Percentiles rank a stretch among this genome's conserved stretches.
Evolutionary conservation across 1,140 invertebrate genomes (phyloP).

Genomic region (Kradibia gibbosae): DNA sequence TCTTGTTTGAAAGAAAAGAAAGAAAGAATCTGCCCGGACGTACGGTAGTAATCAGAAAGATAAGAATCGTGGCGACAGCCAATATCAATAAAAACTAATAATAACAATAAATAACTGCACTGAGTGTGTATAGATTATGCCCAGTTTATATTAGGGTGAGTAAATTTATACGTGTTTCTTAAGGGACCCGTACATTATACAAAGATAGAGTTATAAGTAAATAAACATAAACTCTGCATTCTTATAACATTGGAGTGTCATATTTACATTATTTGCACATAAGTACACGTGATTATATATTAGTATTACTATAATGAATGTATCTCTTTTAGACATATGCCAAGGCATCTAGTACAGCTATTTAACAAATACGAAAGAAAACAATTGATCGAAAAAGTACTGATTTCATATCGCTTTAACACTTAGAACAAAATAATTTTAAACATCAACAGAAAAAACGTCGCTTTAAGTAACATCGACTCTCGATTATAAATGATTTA

Average conservation of each 20-base stretch:
- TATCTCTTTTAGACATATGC: background rate
- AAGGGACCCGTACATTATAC: background rate
- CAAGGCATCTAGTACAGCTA: background rate
- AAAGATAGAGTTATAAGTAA: background rate
- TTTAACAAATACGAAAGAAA: background rate
- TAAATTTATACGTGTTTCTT: background rate
- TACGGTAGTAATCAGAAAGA: constrained; percentile 34
- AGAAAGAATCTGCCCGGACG: constrained; percentile 36
- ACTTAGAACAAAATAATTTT: too few relatives aligned
- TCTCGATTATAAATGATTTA: too few relatives aligned
- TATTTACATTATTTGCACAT: constrained; percentile 7
- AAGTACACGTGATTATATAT: background rate
- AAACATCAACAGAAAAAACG: too few relatives aligned
- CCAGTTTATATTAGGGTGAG: background rate
- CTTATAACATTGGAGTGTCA: background rate
- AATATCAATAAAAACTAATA: constrained; percentile 35
- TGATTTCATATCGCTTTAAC: background rate
- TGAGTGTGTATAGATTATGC: background rate
- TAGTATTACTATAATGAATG: background rate
- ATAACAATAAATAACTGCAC: constrained; percentile 9
- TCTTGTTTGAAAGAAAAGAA: too few relatives aligned
- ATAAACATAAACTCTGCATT: background rate
- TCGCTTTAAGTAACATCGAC: too few relatives aligned
- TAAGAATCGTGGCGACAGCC: constrained; percentile 28
- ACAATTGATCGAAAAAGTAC: background rate